A percentile compares a stretch with the other conserved stretches of the same genome.
Conservation (phyloP, 2,888 invertebrate species). For the Pandemis heparana region DNA sequence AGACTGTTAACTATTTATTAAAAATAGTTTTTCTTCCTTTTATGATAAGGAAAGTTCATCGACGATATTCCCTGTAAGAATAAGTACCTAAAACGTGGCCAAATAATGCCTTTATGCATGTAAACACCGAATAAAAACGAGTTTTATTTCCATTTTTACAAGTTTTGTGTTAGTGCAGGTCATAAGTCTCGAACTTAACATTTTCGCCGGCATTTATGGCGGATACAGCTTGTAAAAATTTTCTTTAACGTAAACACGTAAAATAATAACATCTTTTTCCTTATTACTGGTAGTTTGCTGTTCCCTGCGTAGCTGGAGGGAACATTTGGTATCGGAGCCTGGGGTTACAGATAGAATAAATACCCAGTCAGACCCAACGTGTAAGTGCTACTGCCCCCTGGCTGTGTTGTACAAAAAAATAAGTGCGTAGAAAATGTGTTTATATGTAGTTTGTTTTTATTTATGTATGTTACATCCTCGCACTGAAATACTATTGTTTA, state of each 20-base stretch:
- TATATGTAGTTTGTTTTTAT: background rate
- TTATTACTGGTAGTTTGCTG: background rate
- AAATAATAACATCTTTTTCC: slow-evolving; percentile 13
- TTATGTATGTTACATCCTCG: too few species aligned
- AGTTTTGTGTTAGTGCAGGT: slow-evolving; percentile 14
- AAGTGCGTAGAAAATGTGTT: background rate
- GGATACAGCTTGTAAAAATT: slow-evolving; percentile 10
- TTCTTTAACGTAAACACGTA: slow-evolving; percentile 11
- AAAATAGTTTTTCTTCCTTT: background rate
- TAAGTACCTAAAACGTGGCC: background rate
- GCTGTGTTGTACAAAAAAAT: background rate
- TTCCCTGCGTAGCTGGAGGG: background rate
- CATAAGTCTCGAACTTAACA: slow-evolving; percentile 23
- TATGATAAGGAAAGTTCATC: background rate
- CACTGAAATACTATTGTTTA: too few species aligned
- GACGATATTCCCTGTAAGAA: background rate
- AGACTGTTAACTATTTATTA: background rate
- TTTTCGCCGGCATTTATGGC: slow-evolving; percentile 15
- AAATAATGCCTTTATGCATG: slow-evolving; percentile 11
- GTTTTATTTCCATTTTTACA: slow-evolving; percentile 6
- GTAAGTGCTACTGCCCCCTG: background rate
- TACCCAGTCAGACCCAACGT: background rate
- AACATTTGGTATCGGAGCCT: background rate
- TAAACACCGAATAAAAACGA: slow-evolving; percentile 8
- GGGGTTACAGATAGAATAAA: background rate